Conservation (phyloP, 2,888 invertebrate species). For the Odontothrips loti region DNA sequence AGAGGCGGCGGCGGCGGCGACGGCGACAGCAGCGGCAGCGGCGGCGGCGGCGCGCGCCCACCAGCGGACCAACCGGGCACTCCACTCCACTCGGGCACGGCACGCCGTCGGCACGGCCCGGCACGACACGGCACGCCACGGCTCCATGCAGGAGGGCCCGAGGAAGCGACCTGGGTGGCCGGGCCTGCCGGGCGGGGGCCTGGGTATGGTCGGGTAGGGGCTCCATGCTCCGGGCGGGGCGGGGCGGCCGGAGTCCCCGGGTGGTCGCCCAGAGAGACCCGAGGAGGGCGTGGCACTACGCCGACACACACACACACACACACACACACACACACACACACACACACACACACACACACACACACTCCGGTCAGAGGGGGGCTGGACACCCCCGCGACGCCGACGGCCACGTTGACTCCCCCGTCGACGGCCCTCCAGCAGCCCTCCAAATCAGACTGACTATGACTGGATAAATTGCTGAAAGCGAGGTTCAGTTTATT, state of each 20-base stretch:
- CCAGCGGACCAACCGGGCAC: background rate
- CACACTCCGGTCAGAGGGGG: background rate
- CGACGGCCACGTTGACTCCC: background rate
- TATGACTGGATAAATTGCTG: too few relatives aligned
- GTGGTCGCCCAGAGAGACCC: slow-evolving; percentile 10
- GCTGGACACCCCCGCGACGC: background rate
- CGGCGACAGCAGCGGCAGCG: background rate
- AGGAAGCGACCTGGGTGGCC: slow-evolving; percentile 25
- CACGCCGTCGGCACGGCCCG: background rate
- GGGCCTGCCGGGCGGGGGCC: background rate
- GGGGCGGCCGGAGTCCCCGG: slow-evolving; percentile 12
- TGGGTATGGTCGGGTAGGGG: background rate
- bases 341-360: background rate
- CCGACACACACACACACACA: background rate
- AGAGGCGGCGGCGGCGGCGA: background rate
- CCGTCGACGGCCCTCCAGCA: background rate
- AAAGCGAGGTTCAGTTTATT: too few relatives aligned
- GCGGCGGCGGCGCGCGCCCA: background rate
- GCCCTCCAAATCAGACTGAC: too few relatives aligned
- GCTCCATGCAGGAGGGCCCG: background rate
- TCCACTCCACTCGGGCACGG: background rate
- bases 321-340: background rate
- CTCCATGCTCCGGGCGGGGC: background rate
- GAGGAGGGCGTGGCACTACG: background rate
- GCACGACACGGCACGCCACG: background rate